A percentile compares a stretch with the other conserved stretches of the same genome.
phyloP scores from a whole-genome alignment of 2,113 vertebrate genomes.

The Campylorhamphus procurvoides region DNA sequence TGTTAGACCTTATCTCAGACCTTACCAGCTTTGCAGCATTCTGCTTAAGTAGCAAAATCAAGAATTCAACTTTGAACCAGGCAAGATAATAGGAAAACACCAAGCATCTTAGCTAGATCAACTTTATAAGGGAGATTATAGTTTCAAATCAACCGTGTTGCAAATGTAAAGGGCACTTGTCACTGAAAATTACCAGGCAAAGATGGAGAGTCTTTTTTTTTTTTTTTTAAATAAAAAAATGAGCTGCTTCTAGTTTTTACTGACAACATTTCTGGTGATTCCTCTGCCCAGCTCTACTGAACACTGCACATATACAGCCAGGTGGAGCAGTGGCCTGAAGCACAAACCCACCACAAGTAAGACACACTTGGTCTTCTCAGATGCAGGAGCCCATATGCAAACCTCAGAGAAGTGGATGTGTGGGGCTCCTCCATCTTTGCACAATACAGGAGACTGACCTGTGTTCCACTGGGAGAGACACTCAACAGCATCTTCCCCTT shows the following conservation, averaged over 20 bases:
- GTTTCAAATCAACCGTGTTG: background rate
- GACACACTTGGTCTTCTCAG: background rate
- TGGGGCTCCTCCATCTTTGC: background rate
- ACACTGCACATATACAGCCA: background rate
- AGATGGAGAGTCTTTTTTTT: background rate
- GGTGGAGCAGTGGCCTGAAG: background rate
- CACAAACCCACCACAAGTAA: background rate
- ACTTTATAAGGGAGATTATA: background rate
- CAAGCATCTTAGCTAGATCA: background rate
- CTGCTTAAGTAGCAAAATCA: background rate
- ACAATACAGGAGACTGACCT: background rate
- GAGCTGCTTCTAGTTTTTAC: conserved; percentile 21
- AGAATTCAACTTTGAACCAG: conserved; percentile 1
- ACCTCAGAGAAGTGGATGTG: background rate
- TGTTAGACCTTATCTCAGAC: background rate
- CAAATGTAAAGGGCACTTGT: background rate
- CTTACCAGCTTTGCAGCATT: background rate
- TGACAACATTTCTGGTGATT: conserved; percentile 25
- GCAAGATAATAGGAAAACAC: background rate
- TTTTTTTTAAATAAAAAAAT: background rate
- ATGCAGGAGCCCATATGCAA: background rate
- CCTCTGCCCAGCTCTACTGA: background rate
- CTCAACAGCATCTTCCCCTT: background rate
- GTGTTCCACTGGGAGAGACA: background rate
- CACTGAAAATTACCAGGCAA: background rate